Evolutionary conservation across 2,888 invertebrate genomes (phyloP).

Genomic region (Scelioninae gen. 2): DNA sequence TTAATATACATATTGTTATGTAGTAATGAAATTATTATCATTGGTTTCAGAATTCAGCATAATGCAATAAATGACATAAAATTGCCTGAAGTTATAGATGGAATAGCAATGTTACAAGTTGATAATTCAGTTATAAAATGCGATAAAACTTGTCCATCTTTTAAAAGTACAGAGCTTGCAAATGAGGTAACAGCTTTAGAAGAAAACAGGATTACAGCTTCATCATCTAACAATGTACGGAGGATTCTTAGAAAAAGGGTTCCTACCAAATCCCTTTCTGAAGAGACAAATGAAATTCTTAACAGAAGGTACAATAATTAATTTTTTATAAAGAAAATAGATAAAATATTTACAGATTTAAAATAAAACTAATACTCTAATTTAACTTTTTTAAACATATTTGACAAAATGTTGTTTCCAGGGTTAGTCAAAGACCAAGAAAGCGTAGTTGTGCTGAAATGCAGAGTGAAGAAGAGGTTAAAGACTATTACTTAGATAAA

Average conservation of each 20-base stretch:
- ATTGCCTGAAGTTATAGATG: conserved; percentile 70
- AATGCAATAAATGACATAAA: conserved; percentile 61
- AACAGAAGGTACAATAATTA: conserved; percentile 67
- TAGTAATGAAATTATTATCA: background rate
- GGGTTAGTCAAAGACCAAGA: conserved; percentile 69
- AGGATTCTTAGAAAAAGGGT: conserved; percentile 62
- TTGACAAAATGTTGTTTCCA: no score
- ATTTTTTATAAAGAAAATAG: background rate
- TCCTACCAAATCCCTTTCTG: conserved; percentile 40
- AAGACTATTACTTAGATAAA: conserved; percentile 79
- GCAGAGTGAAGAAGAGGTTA: conserved; percentile 72
- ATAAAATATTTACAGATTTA: no score
- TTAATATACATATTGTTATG: background rate
- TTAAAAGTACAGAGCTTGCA: background rate
- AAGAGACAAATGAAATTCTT: conserved; percentile 59
- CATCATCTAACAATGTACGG: conserved; percentile 40
- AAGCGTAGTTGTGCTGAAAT: conserved; percentile 68
- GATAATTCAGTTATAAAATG: conserved; percentile 43
- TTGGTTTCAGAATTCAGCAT: conserved; percentile 22
- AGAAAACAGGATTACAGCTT: background rate
- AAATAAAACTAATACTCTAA: no score
- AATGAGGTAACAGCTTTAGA: background rate
- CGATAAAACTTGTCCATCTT: background rate
- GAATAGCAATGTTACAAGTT: conserved; percentile 70
- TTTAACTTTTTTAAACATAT: no score